Evolutionary conservation across 2,797 vertebrate genomes (phyloP), one percentile per base, ranked within the genome.

Genomic region (Miichthys miiuy): DNA sequence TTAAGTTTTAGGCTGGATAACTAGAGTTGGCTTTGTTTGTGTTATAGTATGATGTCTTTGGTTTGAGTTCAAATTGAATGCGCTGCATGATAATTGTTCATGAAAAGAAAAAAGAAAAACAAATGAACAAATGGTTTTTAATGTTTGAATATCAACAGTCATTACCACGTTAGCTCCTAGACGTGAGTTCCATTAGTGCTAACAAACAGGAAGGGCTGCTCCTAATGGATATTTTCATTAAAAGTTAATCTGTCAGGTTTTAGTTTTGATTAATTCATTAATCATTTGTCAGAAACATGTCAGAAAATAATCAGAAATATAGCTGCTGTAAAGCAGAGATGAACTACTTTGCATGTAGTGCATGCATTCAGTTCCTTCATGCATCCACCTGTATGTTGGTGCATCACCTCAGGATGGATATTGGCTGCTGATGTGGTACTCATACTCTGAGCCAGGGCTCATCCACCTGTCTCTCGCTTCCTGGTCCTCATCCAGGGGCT

Each of bases 381-480:
- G 25, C 20, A n/a, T 75, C 73, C 78, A 55, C 66, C 68, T 58
- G 62, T 25, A n/a, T 34, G 61, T 38, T 6, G 7, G n/a, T 1
- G 1, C 3, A 66, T 55, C 62, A 73, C 67, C 72, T 79, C 69
- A 46, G 72, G 76, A 68, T 73, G 70, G n/a, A 38, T 44, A 20
- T 21, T 83, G 77, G 75, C 83, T 77, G 60, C 14, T 34, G 42
- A 60, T 68, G 75, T 71, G 73, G 23, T 64, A 6, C 75, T 89
- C 55, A 17, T 64, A 70, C 44, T 68, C 23, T 1, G 60, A 85
- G 79, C 80, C 81, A 62, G 76, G 68, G 79, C 75, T 78, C 87
- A 73, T 88, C 85, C 88, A 90, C 87, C 87, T 87, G 82, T n/a
- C 20, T 80, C 70, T 85, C 46, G 21, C 78, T 81, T 52, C 44